Base-by-base conservation (phyloP, 2,113 vertebrate genomes). In the Galeopterus variegatus region DNA sequence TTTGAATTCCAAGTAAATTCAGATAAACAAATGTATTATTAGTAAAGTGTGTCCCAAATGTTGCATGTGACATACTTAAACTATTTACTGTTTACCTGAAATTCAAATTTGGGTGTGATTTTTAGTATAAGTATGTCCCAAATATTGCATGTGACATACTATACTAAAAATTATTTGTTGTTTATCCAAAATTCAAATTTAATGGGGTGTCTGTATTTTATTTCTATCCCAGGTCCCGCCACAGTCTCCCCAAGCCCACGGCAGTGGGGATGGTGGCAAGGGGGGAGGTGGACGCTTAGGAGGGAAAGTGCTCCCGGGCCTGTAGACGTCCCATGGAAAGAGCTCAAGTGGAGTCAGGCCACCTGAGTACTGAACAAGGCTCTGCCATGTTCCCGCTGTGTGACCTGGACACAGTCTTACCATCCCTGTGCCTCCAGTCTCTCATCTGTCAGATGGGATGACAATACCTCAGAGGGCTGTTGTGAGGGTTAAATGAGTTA, bases 1-100 rank as follows among this genome's bases (percentile, higher is more conserved):
- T 90, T 58, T 93, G 36, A 96, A 93, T 90, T 81, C 36, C 19
- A 84, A 58, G 50, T 88, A 80, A 54, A 88, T 96, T 75, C 64
- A 92, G 77, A 60, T 33, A 88, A 93, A 65, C 28, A 76, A 93
- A 83, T 75, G 85, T 14, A 56, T 69, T 62, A 79, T 85, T 83
- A 88, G 50, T 82, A 17, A 94, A 56, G 9, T 70, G 62, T 79
- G 33, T 88, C 33, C 45, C 15, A 80, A 76, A 50, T 79, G 60
- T 23, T 48, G 8, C 3, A 67, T 67, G 41, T 9, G 72, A 36
- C 26, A 88, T 52, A 33, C 26, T 54, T 91, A 73, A 88, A 56
- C 17, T 72, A 89, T 65, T 93, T 8, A 24, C 48, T 60, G 26
- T 84, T 41, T 85, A 77, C 60, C 28, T 88, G n/a, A 93, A 90